phyloP scores from a whole-genome alignment of 1,140 invertebrate species.

The Heliconius melpomene region DNA sequence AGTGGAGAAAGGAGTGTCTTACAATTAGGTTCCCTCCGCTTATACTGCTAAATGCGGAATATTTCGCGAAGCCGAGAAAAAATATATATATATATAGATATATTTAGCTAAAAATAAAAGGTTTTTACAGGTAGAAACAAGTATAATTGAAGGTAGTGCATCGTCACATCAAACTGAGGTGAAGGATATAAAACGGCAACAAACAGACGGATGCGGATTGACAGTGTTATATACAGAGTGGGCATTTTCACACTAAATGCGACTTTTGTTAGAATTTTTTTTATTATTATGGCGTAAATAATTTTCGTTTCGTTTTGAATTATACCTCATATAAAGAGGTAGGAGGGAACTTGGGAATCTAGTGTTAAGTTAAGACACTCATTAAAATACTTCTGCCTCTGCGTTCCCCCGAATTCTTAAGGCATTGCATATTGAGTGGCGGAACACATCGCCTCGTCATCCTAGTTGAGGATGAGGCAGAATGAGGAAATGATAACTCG shows the following conservation, averaged over 20 bases:
- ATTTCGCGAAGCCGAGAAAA: neutral
- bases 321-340: too few relatives aligned
- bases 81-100: neutral
- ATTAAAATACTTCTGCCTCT: too few relatives aligned
- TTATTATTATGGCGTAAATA: too few relatives aligned
- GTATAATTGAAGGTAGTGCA: constrained; percentile 58
- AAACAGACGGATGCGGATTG: constrained; percentile 50
- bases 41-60: neutral
- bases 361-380: too few relatives aligned
- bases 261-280: neutral
- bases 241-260: constrained; percentile 29
- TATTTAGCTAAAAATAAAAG: constrained; percentile 12
- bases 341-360: too few relatives aligned
- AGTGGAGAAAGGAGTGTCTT: neutral
- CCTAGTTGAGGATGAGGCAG: too few relatives aligned
- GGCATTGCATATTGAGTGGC: too few relatives aligned
- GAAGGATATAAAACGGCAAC: constrained; percentile 52
- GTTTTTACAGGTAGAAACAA: constrained; percentile 27
- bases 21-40: neutral
- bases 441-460: too few relatives aligned
- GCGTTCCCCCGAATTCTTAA: too few relatives aligned
- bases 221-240: constrained; percentile 53
- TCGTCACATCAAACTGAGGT: constrained; percentile 52
- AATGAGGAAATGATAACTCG: too few relatives aligned
- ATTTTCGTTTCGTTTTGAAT: too few relatives aligned